Base-by-base conservation (phyloP, 2,797 vertebrate genomes). In the Takifugu rubripes region DNA sequence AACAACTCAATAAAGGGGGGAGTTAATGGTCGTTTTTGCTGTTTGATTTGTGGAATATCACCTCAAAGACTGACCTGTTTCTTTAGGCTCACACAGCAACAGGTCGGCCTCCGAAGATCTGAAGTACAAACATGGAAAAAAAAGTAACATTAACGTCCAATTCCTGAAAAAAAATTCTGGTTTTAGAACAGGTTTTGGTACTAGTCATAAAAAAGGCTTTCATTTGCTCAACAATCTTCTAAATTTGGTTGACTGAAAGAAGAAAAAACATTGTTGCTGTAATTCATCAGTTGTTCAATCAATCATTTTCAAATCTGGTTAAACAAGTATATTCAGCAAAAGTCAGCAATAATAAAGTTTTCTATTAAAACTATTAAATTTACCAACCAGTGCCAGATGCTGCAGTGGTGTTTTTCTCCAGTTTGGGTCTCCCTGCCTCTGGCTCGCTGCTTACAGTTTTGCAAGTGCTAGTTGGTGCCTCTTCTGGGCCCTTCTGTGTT, bases 61-160 rank as follows among this genome's bases (percentile, higher is more conserved):
- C 33, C 33, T 12, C 11, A 40, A 14, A 40, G 36, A 40, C 77
- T 75, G 40, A 93, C 92, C 88, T 92, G 87, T 0, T 65, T 69
- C 25, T 64, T 77, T 24, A 92, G 68, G 12, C 70, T 75, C 40
- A n/a, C 17, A 72, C 88, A 91, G 74, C 87, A 87, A 80, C 89
- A 91, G 49, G 15, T 27, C 1, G 72, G 50, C 1, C 15, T 44
- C 49, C 57, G 54, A 25, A 53, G n/a, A 24, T 25, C 17, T 45
- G 8, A 7, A 6, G 1, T 25, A 16, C 21, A 8, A 6, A 21
- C 16, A 26, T 5, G 21, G 25, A 21, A 3, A 46, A 6, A 46
- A n/a, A 46, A 46, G 44, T 5, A 46, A 46, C 4, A 15, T 17
- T 2, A 46, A 46, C 6, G 4, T 6, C 9, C 21, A 8, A 21